Conservation (phyloP, 30 jellyfish, hydroid and myxozoan species). For the Aurelia aurita complex sp. Pacific region DNA sequence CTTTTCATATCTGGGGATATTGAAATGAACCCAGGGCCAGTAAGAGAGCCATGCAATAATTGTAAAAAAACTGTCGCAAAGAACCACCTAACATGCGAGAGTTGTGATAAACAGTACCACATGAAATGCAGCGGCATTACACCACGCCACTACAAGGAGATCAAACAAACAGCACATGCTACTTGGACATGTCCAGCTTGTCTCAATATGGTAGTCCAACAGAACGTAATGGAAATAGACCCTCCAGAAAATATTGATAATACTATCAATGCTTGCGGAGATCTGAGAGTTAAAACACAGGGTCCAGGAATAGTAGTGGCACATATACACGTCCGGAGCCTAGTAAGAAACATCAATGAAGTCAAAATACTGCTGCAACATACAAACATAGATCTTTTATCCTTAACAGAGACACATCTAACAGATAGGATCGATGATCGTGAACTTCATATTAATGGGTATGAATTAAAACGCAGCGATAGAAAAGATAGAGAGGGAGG, state of each 20-base stretch:
- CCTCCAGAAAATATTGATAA: too few species aligned
- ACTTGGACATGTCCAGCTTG: slow-evolving; percentile 38
- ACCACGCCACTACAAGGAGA: too few species aligned
- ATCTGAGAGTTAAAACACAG: too few species aligned
- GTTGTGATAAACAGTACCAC: slow-evolving; percentile 35
- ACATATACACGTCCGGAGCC: too few species aligned
- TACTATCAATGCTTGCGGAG: too few species aligned
- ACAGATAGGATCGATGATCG: too few species aligned
- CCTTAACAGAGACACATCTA: slow-evolving; percentile 55
- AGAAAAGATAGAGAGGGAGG: slow-evolving; percentile 45
- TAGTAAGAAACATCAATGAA: slow-evolving; percentile 19
- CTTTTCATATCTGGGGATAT: slow-evolving; percentile 1
- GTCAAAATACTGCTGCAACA: too few species aligned
- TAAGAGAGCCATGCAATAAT: slow-evolving; percentile 22
- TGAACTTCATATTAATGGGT: slow-evolving; percentile 27
- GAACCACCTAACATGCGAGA: slow-evolving; percentile 37
- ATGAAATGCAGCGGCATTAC: slow-evolving; percentile 19
- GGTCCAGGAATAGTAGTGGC: too few species aligned
- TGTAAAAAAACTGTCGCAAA: slow-evolving; percentile 29
- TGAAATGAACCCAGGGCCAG: slow-evolving; percentile 42
- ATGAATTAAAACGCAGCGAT: slow-evolving; percentile 13
- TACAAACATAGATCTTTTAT: too few species aligned
- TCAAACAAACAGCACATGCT: too few species aligned
- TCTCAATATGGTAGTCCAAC: slow-evolving; percentile 15
- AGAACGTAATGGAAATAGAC: too few species aligned